A percentile compares a stretch with the other conserved stretches of the same genome.
These are phyloP conservation scores for Bucorvus abyssinicus DNA, from an alignment of 2,797 vertebrate species.

Conservation along the genomic window DNA sequence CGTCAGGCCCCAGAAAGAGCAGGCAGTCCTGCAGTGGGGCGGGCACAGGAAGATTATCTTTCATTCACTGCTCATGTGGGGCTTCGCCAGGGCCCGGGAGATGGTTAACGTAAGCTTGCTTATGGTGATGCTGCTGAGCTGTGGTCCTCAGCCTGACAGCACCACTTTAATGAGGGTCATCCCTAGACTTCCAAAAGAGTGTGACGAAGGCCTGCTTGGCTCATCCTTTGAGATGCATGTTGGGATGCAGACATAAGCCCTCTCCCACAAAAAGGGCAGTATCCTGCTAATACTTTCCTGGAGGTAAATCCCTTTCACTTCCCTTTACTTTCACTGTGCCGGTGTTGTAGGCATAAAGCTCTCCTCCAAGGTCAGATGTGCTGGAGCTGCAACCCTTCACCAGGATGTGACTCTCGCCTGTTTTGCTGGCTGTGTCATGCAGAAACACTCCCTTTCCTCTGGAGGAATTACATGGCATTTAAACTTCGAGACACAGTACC, in stretches of 20 bases:
- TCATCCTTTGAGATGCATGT: rapidly evolving
- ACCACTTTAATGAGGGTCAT: rapidly evolving
- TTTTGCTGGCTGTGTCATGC: constrained; percentile 43
- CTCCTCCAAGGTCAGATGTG: background rate
- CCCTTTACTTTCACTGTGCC: background rate
- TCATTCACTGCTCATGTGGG: rapidly evolving
- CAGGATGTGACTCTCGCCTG: constrained; percentile 55
- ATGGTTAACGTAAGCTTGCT: rapidly evolving
- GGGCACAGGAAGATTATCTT: background rate
- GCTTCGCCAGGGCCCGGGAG: background rate
- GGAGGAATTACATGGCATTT: background rate
- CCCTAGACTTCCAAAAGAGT: background rate
- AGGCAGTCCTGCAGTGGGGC: rapidly evolving
- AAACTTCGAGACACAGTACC: background rate
- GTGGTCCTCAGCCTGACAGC: background rate
- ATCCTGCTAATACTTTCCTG: background rate
- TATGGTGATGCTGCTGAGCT: background rate
- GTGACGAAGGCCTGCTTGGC: rapidly evolving
- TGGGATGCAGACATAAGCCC: background rate
- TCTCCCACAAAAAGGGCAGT: background rate
- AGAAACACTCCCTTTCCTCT: constrained; percentile 45
- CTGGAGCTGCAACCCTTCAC: background rate
- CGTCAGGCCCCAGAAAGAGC: background rate
- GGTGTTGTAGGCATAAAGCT: background rate
- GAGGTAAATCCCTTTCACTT: background rate